Conservation (phyloP, 2,888 invertebrate genomes). For the Scaptodrosophila latifasciaeformis region DNA sequence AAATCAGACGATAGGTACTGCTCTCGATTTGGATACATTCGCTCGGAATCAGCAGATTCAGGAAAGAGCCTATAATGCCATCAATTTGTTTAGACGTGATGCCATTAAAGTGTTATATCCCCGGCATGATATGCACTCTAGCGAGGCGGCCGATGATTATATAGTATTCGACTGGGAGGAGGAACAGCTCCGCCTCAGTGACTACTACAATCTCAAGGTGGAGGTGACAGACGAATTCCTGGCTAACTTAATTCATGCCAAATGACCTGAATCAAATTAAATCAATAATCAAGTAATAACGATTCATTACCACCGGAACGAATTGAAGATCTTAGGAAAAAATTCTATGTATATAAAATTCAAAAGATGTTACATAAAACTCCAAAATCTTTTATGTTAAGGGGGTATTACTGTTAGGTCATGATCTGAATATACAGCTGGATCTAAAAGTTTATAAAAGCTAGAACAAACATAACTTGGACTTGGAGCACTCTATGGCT, state of each 20-base stretch:
- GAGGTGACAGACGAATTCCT: constrained; percentile 36
- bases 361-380: too few species aligned
- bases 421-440: too few species aligned
- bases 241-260: constrained; percentile 30
- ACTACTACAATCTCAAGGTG: constrained; percentile 25
- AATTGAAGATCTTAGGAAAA: too few species aligned
- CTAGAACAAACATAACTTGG: too few species aligned
- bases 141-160: constrained; percentile 26
- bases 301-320: too few species aligned
- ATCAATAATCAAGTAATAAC: not conserved
- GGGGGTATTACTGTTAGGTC: too few species aligned
- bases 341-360: too few species aligned
- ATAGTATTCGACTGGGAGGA: constrained; percentile 37
- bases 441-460: too few species aligned
- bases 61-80: constrained; percentile 20
- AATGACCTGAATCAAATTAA: constrained; percentile 5
- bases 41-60: not conserved
- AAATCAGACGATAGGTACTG: not conserved
- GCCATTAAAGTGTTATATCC: constrained; percentile 35
- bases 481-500: too few species aligned
- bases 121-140: constrained; percentile 12
- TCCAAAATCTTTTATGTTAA: too few species aligned
- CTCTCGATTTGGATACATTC: constrained; percentile 10
- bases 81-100: constrained; percentile 39
- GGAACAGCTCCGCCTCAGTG: constrained; percentile 18